These are phyloP conservation scores for Falco rusticolus DNA, from an alignment of 2,797 vertebrate species.

Conservation along the genomic window DNA sequence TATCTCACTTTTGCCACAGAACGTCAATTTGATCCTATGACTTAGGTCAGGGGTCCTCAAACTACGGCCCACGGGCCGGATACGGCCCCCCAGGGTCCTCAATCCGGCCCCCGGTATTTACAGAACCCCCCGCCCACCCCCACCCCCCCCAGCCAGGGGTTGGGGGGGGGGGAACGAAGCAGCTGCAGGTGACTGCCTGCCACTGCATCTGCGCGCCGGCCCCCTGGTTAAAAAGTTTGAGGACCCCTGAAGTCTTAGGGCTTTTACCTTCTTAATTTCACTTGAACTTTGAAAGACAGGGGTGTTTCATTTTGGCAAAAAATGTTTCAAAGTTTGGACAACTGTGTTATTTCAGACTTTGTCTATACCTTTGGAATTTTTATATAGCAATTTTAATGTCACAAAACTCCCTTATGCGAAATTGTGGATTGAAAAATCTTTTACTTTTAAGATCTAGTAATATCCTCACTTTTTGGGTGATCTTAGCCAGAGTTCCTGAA, in stretches of 20 bases:
- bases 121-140: no score
- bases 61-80: no score
- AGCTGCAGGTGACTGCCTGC: no score
- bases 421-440: neutral
- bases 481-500: neutral
- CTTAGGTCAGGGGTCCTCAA: neutral
- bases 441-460: neutral
- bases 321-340: neutral
- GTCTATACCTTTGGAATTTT: neutral
- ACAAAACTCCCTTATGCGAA: neutral
- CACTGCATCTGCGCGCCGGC: no score
- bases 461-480: neutral
- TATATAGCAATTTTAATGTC: neutral
- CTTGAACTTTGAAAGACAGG: neutral
- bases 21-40: neutral
- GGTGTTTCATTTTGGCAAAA: neutral
- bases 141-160: no score
- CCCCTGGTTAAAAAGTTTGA: no score
- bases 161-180: no score
- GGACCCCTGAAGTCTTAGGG: neutral
- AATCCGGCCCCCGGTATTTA: no score
- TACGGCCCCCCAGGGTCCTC: no score
- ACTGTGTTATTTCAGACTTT: neutral
- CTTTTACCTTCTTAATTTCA: neutral
- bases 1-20: neutral